A percentile compares a stretch with the other conserved stretches of the same genome.
Conservation (phyloP, 2,113 vertebrate species). For the Gallinago undulata region DNA sequence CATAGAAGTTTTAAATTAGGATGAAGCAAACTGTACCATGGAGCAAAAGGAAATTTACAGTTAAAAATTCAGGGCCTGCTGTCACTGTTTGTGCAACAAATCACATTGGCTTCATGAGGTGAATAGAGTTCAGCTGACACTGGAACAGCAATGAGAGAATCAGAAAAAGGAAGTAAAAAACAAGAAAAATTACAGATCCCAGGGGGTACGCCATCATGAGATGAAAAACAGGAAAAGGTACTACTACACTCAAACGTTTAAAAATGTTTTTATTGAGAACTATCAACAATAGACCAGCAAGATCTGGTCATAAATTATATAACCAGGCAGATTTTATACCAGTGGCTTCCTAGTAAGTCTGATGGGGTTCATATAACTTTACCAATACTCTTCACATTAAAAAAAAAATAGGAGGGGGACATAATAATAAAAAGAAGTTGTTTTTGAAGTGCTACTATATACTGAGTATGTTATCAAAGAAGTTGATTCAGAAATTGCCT, state of each 20-base stretch:
- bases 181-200: neutral
- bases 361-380: neutral
- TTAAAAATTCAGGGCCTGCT: neutral
- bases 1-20: neutral
- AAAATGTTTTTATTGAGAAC: neutral
- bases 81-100: neutral
- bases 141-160: neutral
- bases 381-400: rapidly evolving
- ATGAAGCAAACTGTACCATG: neutral
- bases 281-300: neutral
- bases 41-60: neutral
- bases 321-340: neutral
- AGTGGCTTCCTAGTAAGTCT: neutral
- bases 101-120: neutral
- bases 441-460: neutral
- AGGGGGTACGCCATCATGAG: neutral
- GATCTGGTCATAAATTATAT: neutral
- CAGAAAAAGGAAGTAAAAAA: neutral
- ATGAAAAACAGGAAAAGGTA: neutral
- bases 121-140: neutral
- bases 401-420: rapidly evolving
- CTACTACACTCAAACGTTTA: neutral
- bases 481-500: neutral
- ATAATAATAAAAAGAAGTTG: neutral
- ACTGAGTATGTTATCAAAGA: neutral